Evolutionary conservation across 2,113 vertebrate species (phyloP), one percentile per base, ranked within the genome.

Genomic region (Ia io): DNA sequence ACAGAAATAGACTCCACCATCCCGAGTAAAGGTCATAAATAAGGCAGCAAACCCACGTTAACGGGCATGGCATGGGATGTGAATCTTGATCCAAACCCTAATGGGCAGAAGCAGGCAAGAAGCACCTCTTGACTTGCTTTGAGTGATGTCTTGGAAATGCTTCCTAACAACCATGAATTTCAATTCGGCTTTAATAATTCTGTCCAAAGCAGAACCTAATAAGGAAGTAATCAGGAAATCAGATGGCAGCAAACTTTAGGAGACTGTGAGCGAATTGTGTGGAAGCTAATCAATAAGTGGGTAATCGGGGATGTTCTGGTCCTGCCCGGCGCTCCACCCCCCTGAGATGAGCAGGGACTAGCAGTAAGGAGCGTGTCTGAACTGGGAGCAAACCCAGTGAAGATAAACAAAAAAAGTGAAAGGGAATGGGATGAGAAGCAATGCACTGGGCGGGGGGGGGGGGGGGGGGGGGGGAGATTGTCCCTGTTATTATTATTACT

Each of bases 161-260:
- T 76, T 93, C 73, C 5, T 86, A 97, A 97, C 70, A 93, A 59
- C 88, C 91, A 44, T 93, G 95, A 91, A 95, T 96, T 97, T 95
- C 96, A 95, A 83, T 95, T 94, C 86, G 73, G 65, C 44, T 92
- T 91, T 83, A 47, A 69, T 90, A 89, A 96, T 91, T 79, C 91
- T 23, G 7, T 84, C 86, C 85, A 63, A 91, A 91, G 88, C 85
- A 94, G 53, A 95, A 69, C 85, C 88, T 94, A 93, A 94, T 95
- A 89, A 93, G 83, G 65, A 85, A 86, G 25, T 93, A 76, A 94
- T 90, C 91, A 61, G 70, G 40, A 94, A 91, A 93, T 94, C 70
- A 90, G 74, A 77, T 44, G 84, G 70, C 79, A 91, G 65, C 44
- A 32, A 61, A 69, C 56, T 91, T 86, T 47, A 44, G 85, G 84